Evolutionary conservation across 1,140 invertebrate species (phyloP), one percentile per base, ranked within the genome.

Genomic region (Camponotus pennsylvanicus): DNA sequence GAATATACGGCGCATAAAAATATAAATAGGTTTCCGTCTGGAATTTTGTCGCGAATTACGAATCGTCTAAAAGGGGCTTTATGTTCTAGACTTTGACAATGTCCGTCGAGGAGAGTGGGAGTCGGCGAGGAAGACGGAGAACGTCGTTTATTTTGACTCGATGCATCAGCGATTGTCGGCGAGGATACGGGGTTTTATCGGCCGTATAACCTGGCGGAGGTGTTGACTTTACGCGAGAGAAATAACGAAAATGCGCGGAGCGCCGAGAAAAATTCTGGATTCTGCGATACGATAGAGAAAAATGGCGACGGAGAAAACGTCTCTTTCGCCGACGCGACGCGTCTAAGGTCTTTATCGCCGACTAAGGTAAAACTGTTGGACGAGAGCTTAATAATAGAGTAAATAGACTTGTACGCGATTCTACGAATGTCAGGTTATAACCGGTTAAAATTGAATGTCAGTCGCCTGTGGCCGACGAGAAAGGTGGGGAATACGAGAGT

Each of bases 131-230:
- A 84, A 84, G 78, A 82, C 66, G 59, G 42, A 77, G 45, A 77
- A 49, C 73, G 34, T 85, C 82, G 82, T 78, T 85, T 85, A 85
- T 85, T 78, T 85, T 85, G 82, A 78, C 73, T 85, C 66, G 73
- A 61, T 61, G 82, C 59, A 66, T 85, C 82, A 78, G 67, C 67
- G 15, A 61, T 83, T 21, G 52, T 4, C 45, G 63, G 37, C n/a
- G 61, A 13, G 27, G 34, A 32, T 32, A 13, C 15, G 34, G 66
- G 66, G 37, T 59, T 34, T 55, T 18, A 69, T n/a, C 49, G 11
- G 2, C 21, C 5, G 5, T 27, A 11, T 34, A 52, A 18, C 34
- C 27, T n/a, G 66, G 15, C 21, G 27, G 21, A 57, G 52, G 42
- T 34, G 21, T 49, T 45, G 27, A 82, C 34, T 61, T 18, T 11